A percentile compares a stretch with the other conserved stretches of the same genome.
Conservation (phyloP, 2,113 vertebrate species). For the Phaethornis superciliosus region DNA sequence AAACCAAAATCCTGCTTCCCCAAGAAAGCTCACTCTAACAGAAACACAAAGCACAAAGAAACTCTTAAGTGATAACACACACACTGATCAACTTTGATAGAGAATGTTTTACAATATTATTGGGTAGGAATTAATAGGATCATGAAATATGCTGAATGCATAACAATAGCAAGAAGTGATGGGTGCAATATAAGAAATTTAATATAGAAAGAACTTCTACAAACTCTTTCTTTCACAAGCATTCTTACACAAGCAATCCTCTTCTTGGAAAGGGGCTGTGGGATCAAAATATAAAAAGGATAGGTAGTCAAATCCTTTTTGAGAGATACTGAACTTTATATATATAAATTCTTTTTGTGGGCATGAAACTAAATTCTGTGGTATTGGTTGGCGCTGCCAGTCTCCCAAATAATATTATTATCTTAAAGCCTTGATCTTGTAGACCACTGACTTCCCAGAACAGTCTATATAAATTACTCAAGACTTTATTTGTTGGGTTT, state of each 20-base stretch:
- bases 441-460: constrained; percentile 13
- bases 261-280: background rate
- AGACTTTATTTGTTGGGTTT: constrained; percentile 30
- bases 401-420: background rate
- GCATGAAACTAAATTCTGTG: constrained; percentile 3
- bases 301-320: background rate
- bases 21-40: background rate
- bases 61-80: background rate
- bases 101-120: background rate
- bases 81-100: background rate
- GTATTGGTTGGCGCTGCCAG: constrained; percentile 22
- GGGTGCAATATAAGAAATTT: background rate
- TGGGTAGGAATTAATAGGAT: background rate
- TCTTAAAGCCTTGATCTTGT: constrained; percentile 33
- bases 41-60: background rate
- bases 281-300: background rate
- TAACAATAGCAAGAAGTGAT: background rate
- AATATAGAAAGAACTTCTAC: background rate
- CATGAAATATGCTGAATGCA: background rate
- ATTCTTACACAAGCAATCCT: background rate
- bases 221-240: constrained; percentile 38
- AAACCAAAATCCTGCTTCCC: background rate
- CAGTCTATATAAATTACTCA: background rate
- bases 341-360: background rate
- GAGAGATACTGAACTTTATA: background rate